Evolutionary conservation across 1,140 invertebrate genomes (phyloP).

Genomic region (Bombus picipes): DNA sequence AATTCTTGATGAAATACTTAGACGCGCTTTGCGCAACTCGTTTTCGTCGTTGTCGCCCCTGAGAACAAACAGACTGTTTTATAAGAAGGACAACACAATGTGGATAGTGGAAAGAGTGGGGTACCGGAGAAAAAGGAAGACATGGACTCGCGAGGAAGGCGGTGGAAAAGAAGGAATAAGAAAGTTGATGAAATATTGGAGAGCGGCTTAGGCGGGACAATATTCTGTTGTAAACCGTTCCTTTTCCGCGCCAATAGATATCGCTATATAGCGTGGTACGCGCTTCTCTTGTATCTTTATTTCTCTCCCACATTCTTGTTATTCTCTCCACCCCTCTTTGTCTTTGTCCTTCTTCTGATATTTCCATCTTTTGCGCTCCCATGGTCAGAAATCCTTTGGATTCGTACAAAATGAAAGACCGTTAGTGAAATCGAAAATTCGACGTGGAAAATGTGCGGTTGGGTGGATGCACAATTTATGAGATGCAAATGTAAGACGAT

Average conservation of each 20-base stretch:
- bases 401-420: conserved; percentile 9
- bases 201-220: conserved; percentile 81
- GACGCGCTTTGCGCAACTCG: conserved; percentile 73
- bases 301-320: background rate
- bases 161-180: conserved; percentile 76
- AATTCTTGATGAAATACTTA: conserved; percentile 76
- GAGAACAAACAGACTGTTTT: conserved; percentile 27
- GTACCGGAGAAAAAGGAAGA: conserved; percentile 24
- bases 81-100: conserved; percentile 21
- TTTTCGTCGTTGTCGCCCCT: conserved; percentile 46
- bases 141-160: conserved; percentile 31
- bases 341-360: background rate
- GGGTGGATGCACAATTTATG: background rate
- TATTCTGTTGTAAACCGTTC: conserved; percentile 81
- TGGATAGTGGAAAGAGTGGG: conserved; percentile 22
- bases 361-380: background rate
- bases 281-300: conserved; percentile 35
- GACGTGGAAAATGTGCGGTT: background rate
- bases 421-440: conserved; percentile 24
- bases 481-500: conserved; percentile 22
- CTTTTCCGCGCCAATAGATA: conserved; percentile 77
- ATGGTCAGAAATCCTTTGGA: background rate
- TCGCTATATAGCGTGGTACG: conserved; percentile 47
- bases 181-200: conserved; percentile 83
- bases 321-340: background rate